These are phyloP conservation scores for Sanderia malayensis DNA, from an alignment of 30 jellyfish, hydroid and myxozoan species.

Conservation along the genomic window DNA sequence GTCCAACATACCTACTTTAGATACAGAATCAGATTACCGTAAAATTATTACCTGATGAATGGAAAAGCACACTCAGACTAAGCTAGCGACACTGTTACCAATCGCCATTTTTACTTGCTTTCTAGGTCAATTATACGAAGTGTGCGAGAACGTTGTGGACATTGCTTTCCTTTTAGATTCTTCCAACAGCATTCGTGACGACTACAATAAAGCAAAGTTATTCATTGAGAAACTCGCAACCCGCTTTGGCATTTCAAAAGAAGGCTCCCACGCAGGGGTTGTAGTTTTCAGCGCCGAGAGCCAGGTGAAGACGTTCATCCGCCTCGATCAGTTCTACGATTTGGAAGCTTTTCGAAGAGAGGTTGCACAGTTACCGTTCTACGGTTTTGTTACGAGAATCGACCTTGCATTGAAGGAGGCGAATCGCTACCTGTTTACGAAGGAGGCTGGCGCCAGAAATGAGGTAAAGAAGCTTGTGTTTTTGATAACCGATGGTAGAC, in stretches of 20 bases:
- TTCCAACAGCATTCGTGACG: slow-evolving; percentile 30
- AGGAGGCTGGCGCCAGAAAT: slow-evolving; percentile 17
- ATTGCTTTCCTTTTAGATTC: slow-evolving; percentile 45
- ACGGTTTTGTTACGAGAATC: slow-evolving; percentile 54
- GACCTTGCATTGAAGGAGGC: slow-evolving; percentile 61
- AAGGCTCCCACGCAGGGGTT: slow-evolving; percentile 51
- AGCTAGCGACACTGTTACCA: no score
- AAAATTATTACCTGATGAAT: no score
- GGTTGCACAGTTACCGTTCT: slow-evolving; percentile 45
- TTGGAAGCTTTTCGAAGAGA: not conserved
- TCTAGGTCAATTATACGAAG: not conserved
- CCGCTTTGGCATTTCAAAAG: slow-evolving; percentile 6
- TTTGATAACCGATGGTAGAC: slow-evolving; percentile 64
- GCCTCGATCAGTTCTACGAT: not conserved
- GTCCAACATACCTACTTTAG: no score
- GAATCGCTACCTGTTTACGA: slow-evolving; percentile 12
- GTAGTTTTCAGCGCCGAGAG: slow-evolving; percentile 49
- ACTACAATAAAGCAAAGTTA: slow-evolving; percentile 17
- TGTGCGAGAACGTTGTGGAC: slow-evolving; percentile 30
- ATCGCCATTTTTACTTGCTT: no score
- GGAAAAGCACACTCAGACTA: no score
- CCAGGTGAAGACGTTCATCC: slow-evolving; percentile 15
- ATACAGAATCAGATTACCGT: no score
- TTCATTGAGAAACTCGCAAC: slow-evolving; percentile 43
- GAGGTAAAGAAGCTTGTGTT: slow-evolving; percentile 25